Conservation (phyloP, 1,140 invertebrate genomes). For the Calliphora vicina region DNA sequence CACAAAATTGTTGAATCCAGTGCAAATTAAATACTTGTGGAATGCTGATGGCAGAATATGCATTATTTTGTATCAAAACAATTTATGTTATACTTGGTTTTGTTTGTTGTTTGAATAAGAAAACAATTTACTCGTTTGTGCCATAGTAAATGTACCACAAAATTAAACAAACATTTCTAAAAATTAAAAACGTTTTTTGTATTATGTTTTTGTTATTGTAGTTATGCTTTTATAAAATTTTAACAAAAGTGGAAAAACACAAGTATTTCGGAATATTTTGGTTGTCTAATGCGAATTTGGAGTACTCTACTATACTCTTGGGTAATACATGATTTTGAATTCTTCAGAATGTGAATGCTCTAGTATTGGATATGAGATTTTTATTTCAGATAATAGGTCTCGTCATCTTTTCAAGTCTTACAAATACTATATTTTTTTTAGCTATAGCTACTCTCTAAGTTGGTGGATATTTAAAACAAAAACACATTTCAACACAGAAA, state of each 20-base stretch:
- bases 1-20: background rate
- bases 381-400: too few species aligned
- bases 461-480: too few species aligned
- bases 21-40: background rate
- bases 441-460: background rate
- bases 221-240: background rate
- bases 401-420: too few species aligned
- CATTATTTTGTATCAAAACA: background rate
- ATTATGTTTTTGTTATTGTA: background rate
- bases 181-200: background rate
- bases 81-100: background rate
- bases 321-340: background rate
- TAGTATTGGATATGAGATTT: too few species aligned
- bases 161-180: conserved; percentile 14
- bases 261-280: too few species aligned
- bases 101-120: background rate
- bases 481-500: too few species aligned
- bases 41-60: background rate
- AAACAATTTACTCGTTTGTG: background rate
- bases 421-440: background rate
- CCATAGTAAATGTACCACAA: conserved; percentile 12
- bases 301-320: background rate
- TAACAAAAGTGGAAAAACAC: background rate
- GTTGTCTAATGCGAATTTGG: background rate
- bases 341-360: too few species aligned